Conservation (phyloP, 2,113 vertebrate genomes). For the Morone saxatilis region DNA sequence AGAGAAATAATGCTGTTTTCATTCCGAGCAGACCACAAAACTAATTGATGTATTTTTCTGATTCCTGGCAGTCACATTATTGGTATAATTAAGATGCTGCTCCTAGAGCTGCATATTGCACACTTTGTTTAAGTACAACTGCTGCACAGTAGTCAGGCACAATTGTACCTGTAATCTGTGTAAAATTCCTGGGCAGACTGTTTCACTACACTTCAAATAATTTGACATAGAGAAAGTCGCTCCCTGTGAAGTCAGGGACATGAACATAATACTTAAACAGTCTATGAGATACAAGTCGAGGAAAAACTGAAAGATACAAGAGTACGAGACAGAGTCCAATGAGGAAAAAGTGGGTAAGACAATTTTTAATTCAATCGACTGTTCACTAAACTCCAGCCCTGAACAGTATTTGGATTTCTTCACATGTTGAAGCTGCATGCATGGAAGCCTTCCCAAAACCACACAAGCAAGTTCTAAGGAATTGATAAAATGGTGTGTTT, state of each 20-base stretch:
- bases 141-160: neutral
- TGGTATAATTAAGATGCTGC: neutral
- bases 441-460: neutral
- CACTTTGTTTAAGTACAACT: neutral
- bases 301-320: neutral
- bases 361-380: neutral
- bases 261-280: neutral
- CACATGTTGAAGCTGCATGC: neutral
- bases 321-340: neutral
- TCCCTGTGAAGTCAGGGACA: neutral
- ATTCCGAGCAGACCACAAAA: constrained; percentile 2
- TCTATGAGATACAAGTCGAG: neutral
- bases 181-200: neutral
- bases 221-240: neutral
- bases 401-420: neutral
- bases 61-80: neutral
- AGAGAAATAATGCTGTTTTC: constrained; percentile 33
- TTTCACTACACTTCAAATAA: constrained; percentile 24
- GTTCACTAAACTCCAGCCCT: neutral
- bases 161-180: neutral
- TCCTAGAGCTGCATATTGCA: neutral
- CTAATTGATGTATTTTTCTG: constrained; percentile 18
- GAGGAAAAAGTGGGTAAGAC: neutral
- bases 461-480: neutral
- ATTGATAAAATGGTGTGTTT: neutral